Evolutionary conservation across 1,140 invertebrate genomes (phyloP), one percentile per base, ranked within the genome.

Genomic region (Batillaria attramentaria): DNA sequence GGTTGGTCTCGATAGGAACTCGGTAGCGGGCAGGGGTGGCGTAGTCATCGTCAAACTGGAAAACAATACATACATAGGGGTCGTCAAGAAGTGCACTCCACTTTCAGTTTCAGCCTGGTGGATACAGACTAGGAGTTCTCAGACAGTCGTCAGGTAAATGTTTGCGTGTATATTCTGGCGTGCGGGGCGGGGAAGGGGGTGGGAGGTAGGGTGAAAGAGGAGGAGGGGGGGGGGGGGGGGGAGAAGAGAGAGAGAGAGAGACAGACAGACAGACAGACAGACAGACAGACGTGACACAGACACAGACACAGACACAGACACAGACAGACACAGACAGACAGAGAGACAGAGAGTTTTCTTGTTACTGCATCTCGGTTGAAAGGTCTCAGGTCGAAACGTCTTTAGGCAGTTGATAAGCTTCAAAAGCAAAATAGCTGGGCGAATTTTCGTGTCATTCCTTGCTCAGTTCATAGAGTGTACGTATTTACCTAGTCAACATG

Each of bases 1-100:
- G 54, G 57, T 83, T 75, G 10, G 86, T 41, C 1, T 70, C 18
- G 33, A 86, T 43, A 0, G 88, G 88, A 0, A 89, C 88, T 28
- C 87, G 77, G 75, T 86, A 88, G 37, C 90, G 85, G 10, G 31
- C 33, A 2, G 66, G 62, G 6, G 20, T 16, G 28, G 62, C 75
- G 31, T 10, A 54, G 8, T 28, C 33, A 50, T 69, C 75, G 31
- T 68, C 75, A 37, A 77, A 77, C 66, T 77, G 46, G 6, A 68
- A 46, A 10, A 42, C n/a, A 33, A 46, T 33, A 18, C 28, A 24
- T 3, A 46, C 43, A 72, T 78, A 33, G 35, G 42, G 33, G 35
- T 28, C 16, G 6, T 74, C 69, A 73, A 42, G n/a, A n/a, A n/a
- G n/a, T n/a, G n/a, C n/a, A n/a, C 31, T 1, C 31, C 31, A 28